Conservation (phyloP, 2,113 vertebrate species). For the Hippocampus mohnikei region DNA sequence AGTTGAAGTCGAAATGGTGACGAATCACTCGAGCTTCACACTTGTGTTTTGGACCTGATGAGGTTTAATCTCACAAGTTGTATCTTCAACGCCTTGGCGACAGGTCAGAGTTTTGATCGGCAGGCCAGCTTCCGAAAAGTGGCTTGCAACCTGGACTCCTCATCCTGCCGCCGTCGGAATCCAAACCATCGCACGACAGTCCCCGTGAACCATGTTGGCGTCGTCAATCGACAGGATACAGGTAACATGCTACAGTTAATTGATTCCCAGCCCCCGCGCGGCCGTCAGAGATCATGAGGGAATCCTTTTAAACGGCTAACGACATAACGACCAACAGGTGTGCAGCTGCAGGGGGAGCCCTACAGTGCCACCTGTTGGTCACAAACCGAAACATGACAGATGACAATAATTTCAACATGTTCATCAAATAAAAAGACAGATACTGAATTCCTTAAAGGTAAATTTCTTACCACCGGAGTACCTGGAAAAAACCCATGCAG, state of each 20-base stretch:
- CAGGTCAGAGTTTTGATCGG: conserved; percentile 95
- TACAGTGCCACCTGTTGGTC: too few relatives aligned
- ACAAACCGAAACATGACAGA: too few relatives aligned
- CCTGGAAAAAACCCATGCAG: too few relatives aligned
- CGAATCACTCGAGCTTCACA: not conserved
- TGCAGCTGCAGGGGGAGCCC: too few relatives aligned
- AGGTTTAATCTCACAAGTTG: not conserved
- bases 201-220: conserved; percentile 81
- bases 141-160: conserved; percentile 82
- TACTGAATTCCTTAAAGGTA: too few relatives aligned
- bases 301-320: too few relatives aligned
- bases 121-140: conserved; percentile 91
- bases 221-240: conserved; percentile 83
- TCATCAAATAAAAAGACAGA: too few relatives aligned
- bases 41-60: not conserved
- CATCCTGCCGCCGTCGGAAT: conserved; percentile 83
- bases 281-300: not conserved
- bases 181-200: conserved; percentile 88
- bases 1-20: not conserved
- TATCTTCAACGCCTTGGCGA: conserved; percentile 29
- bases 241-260: conserved; percentile 41
- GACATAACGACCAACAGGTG: too few relatives aligned
- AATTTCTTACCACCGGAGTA: too few relatives aligned
- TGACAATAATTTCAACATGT: too few relatives aligned
- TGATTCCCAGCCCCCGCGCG: conserved; percentile 14